phyloP scores from a whole-genome alignment of 2,113 vertebrate genomes.

The Halichoeres trimaculatus region DNA sequence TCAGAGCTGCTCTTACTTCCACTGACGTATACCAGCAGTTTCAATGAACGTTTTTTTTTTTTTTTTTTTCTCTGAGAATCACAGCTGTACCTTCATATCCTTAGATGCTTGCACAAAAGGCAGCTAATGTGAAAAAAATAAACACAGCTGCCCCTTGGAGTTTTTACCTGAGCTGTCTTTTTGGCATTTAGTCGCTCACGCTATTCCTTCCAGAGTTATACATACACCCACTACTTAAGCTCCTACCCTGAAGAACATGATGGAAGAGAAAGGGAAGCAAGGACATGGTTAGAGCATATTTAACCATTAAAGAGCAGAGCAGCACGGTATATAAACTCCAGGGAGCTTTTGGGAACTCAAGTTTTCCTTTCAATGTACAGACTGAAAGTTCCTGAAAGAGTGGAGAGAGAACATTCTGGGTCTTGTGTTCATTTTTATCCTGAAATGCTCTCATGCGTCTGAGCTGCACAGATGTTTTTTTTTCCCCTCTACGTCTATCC shows the following conservation, averaged over 20 bases:
- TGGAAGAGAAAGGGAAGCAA: conserved; percentile 6
- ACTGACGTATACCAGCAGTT: too few species aligned
- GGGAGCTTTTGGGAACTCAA: conserved; percentile 34
- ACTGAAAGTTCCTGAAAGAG: conserved; percentile 15
- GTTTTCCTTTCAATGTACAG: conserved; percentile 35
- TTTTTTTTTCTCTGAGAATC: too few species aligned
- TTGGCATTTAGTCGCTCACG: background rate
- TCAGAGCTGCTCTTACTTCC: too few species aligned
- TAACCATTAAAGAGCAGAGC: conserved; percentile 23
- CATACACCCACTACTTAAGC: background rate
- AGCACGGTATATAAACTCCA: background rate
- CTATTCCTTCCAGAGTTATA: background rate
- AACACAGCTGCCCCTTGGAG: too few species aligned
- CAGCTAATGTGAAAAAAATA: too few species aligned
- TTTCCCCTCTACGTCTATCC: background rate
- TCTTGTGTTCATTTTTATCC: conserved; percentile 19
- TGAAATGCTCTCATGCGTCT: conserved; percentile 19
- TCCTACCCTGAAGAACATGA: conserved; percentile 23
- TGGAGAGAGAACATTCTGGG: conserved; percentile 19
- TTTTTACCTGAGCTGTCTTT: background rate
- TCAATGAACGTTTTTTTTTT: too few species aligned
- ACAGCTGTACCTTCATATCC: too few species aligned
- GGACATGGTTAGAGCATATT: conserved; percentile 19
- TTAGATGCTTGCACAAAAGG: background rate
- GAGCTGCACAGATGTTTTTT: background rate